These are phyloP conservation scores for Leucania comma DNA, from an alignment of 2,888 invertebrate genomes.

Conservation along the genomic window DNA sequence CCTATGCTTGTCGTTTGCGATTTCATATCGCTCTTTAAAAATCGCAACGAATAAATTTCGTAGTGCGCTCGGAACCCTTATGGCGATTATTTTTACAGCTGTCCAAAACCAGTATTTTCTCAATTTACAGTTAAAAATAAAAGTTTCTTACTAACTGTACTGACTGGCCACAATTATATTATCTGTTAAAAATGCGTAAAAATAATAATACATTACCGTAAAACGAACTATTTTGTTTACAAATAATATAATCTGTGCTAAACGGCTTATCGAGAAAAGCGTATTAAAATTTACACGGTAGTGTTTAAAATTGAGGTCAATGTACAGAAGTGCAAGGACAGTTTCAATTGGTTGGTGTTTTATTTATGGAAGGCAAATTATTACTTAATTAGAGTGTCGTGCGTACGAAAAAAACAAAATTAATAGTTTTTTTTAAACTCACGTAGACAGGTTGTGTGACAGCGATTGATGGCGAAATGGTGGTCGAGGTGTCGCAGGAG, in stretches of 20 bases:
- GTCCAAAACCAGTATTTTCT: constrained; percentile 15
- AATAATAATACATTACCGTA: constrained; percentile 18
- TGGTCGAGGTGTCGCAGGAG: too few species aligned
- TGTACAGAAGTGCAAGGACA: constrained; percentile 2
- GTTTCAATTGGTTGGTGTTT: neutral
- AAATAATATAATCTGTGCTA: constrained; percentile 36
- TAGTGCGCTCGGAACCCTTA: too few species aligned
- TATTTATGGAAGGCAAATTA: neutral
- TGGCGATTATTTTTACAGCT: neutral
- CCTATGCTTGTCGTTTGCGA: too few species aligned
- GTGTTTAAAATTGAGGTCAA: constrained; percentile 25
- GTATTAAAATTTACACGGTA: constrained; percentile 22
- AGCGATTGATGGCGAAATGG: too few species aligned
- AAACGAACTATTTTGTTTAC: constrained; percentile 1
- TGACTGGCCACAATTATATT: constrained; percentile 13
- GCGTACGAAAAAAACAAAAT: too few species aligned
- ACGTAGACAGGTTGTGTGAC: too few species aligned
- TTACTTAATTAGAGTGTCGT: neutral
- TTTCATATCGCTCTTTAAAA: too few species aligned
- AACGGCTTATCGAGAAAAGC: constrained; percentile 7
- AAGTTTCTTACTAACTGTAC: constrained; percentile 9
- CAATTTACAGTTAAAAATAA: constrained; percentile 29
- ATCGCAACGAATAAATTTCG: too few species aligned
- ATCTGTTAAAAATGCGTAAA: constrained; percentile 24
- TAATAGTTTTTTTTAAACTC: too few species aligned